Evolutionary conservation across 1,140 invertebrate species (phyloP).

Genomic region (Bombus turneri): DNA sequence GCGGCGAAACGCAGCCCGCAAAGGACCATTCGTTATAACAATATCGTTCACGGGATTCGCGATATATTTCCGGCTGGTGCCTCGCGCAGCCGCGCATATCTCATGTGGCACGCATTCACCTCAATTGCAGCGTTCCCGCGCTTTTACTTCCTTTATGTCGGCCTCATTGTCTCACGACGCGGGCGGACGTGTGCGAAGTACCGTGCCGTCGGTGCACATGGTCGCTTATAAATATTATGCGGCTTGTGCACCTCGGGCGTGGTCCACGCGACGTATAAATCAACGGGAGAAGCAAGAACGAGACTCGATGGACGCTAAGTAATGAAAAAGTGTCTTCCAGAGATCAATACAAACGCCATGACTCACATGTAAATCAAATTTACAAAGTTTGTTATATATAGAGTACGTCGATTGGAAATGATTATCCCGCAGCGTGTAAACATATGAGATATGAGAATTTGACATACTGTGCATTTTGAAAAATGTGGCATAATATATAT

Average conservation of each 20-base stretch:
- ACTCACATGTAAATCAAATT: too few species aligned
- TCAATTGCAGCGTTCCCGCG: constrained; percentile 60
- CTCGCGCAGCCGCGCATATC: constrained; percentile 47
- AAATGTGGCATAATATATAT: too few species aligned
- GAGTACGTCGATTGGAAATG: too few species aligned
- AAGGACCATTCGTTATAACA: constrained; percentile 18
- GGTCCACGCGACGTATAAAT: constrained; percentile 71
- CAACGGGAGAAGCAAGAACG: constrained; percentile 46
- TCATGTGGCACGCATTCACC: constrained; percentile 57
- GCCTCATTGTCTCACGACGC: constrained; percentile 62
- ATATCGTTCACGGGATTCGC: constrained; percentile 14
- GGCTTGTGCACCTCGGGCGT: constrained; percentile 62
- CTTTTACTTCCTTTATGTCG: constrained; percentile 63
- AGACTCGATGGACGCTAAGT: constrained; percentile 32
- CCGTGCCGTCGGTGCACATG: constrained; percentile 17
- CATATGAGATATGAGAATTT: too few species aligned
- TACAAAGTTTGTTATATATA: too few species aligned
- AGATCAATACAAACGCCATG: too few species aligned
- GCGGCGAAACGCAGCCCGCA: background rate
- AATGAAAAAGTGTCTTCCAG: background rate
- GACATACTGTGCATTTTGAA: too few species aligned
- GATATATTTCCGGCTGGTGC: constrained; percentile 35
- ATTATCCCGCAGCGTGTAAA: too few species aligned
- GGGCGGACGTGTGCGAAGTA: background rate
- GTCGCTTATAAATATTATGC: constrained; percentile 73